Evolutionary conservation across 2,113 vertebrate species (phyloP), one percentile per base, ranked within the genome.

Genomic region (Hydrolagus affinis): DNA sequence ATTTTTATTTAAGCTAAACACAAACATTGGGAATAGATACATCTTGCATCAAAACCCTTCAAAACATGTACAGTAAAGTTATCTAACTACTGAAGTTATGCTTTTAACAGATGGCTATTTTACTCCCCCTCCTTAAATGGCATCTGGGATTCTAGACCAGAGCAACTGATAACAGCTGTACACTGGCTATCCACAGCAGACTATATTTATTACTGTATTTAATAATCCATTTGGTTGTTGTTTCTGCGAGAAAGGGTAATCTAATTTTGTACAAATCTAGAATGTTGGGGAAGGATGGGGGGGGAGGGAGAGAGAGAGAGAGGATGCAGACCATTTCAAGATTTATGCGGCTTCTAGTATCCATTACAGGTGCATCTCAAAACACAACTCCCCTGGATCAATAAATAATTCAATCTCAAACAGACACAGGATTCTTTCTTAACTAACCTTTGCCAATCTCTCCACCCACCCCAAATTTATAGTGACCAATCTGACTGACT

Each of bases 121-220:
- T 28, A 66, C 8, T 19, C 60, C 19, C 0, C 15, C 15, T 64
- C 66, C 60, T 9, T 30, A 32, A 83, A 32, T 64, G 11, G 15
- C 19, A 59, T 21, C 21, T 12, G 30, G 32, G 15, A 15, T 30
- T 30, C 77, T 12, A 83, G 60, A 83, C 60, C 17, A 83, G 15
- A 64, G 25, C 25, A 83, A 83, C 30, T 30, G 59, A 62, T 60
- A 78, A 66, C 77, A 80, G 60, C 60, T 80, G 23, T 62, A 78
- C 23, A 15, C 60, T 60, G 64, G 60, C 15, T 30, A 44, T 44
- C 44, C 44, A 9, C 14, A 10, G 23, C 23, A 9, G 12, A 73
- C 71, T 9, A 23, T 9, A 23, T 23, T 60, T 60, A 14, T 15
- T 9, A 64, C 59, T 32, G 25, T 21, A 83, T 83, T 9, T 17